These are phyloP conservation scores for Melopsittacus undulatus DNA, from an alignment of 2,797 vertebrate genomes.

Conservation along the genomic window DNA sequence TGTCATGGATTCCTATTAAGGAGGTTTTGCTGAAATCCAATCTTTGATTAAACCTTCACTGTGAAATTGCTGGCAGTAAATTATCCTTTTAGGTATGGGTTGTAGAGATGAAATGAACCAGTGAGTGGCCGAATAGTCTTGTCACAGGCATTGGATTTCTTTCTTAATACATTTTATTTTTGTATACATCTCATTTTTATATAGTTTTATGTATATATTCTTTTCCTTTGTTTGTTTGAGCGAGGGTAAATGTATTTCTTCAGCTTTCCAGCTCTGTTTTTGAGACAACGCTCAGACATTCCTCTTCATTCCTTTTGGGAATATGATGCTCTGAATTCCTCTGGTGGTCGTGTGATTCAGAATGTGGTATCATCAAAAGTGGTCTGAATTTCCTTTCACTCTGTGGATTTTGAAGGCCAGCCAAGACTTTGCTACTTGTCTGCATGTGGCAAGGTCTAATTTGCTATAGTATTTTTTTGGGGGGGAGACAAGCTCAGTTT, in stretches of 20 bases:
- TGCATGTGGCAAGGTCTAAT: neutral
- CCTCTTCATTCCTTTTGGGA: neutral
- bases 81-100: conserved; percentile 22
- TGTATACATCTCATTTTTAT: neutral
- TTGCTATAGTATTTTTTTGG: neutral
- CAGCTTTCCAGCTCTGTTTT: neutral
- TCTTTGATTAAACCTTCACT: conserved; percentile 52
- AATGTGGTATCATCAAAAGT: neutral
- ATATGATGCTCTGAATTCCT: neutral
- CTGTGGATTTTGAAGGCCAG: neutral
- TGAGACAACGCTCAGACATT: neutral
- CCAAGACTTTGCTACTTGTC: neutral
- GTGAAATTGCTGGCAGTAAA: conserved; percentile 56
- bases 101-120: conserved; percentile 6
- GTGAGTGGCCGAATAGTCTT: neutral
- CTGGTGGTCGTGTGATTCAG: neutral
- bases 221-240: neutral
- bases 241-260: neutral
- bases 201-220: neutral
- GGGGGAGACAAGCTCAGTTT: neutral
- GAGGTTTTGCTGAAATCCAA: conserved; percentile 43
- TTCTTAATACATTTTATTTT: neutral
- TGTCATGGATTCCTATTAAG: conserved; percentile 46
- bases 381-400: neutral
- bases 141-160: neutral